Evolutionary conservation across 2,113 vertebrate species (phyloP).

Genomic region (Campylorhamphus procurvoides): DNA sequence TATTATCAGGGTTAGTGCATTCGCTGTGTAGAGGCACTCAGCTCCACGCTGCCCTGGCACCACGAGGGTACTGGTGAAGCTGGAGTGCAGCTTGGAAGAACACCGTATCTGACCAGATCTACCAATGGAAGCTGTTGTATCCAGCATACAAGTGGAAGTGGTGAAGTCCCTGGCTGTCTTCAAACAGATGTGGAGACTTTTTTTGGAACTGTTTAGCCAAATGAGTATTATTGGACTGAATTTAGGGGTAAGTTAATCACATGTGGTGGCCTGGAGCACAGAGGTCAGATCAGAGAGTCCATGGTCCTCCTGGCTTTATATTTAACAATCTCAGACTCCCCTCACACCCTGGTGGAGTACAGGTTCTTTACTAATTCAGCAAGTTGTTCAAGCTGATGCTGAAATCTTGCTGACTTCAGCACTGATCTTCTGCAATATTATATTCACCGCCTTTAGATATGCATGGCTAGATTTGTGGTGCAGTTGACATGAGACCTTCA

Average conservation of each 20-base stretch:
- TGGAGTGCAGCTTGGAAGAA: background rate
- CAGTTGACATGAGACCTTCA: background rate
- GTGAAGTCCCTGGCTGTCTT: background rate
- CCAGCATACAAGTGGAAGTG: background rate
- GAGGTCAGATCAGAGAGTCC: background rate
- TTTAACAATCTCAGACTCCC: background rate
- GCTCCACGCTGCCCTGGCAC: background rate
- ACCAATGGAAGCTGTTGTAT: background rate
- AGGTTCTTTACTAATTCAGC: background rate
- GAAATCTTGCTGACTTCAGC: background rate
- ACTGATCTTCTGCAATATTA: background rate
- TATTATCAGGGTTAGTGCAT: background rate
- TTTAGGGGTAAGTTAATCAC: background rate
- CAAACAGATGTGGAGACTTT: background rate
- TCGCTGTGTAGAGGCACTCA: background rate
- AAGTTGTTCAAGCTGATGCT: background rate
- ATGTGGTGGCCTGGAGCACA: background rate
- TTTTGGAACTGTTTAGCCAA: background rate
- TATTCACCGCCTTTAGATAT: background rate
- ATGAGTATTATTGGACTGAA: background rate
- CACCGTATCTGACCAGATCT: background rate
- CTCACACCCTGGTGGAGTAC: background rate
- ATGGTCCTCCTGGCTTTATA: background rate
- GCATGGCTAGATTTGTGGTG: background rate
- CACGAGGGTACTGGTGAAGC: accelerated